Conservation (phyloP, 2,113 vertebrate genomes). For the Laticauda laticaudata region DNA sequence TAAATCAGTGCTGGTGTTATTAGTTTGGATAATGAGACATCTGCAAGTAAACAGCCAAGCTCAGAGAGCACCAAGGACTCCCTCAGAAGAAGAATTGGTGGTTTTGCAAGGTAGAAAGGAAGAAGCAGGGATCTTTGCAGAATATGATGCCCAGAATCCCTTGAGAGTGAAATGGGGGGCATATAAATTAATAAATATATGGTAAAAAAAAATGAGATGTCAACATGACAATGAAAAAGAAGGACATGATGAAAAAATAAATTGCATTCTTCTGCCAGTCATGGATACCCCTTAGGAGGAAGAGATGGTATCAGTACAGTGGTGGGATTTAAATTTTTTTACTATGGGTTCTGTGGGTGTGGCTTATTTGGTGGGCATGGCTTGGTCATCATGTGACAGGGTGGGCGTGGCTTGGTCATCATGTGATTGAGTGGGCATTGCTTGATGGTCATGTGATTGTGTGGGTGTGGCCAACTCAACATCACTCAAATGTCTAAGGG, state of each 20-base stretch:
- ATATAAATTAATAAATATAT: neutral
- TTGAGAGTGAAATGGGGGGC: neutral
- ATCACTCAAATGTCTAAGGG: no score
- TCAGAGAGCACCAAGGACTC: neutral
- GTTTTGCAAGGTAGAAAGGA: neutral
- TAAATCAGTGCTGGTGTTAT: neutral
- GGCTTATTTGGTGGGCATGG: no score
- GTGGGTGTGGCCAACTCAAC: no score
- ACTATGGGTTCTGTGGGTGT: no score
- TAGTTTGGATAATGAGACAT: neutral
- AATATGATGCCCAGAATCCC: neutral
- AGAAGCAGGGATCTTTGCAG: neutral
- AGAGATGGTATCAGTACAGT: neutral
- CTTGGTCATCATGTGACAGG: no score
- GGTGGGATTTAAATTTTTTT: no score
- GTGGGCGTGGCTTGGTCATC: no score
- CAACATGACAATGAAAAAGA: neutral
- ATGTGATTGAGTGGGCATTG: no score
- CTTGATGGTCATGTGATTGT: no score
- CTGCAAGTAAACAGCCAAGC: neutral
- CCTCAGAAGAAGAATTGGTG: neutral
- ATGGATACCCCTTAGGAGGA: neutral
- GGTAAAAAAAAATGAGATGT: neutral
- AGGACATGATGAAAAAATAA: neutral
- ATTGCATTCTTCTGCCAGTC: neutral